Base-by-base conservation (phyloP, 2,113 vertebrate species). In the Tapirus terrestris region DNA sequence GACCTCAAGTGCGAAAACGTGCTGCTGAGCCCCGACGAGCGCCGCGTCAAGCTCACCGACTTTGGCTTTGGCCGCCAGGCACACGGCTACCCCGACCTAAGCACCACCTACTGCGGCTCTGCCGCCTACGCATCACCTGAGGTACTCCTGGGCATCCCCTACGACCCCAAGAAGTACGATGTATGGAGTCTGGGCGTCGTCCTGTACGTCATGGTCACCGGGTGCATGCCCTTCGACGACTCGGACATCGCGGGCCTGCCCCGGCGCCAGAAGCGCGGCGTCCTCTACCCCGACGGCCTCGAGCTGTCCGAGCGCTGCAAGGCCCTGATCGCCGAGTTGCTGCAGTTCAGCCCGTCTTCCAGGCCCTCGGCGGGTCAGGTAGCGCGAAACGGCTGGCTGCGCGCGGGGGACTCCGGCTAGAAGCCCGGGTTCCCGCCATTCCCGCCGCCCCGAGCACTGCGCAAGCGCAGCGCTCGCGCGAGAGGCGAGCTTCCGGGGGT, bases 1-100 rank as follows among this genome's bases (percentile, higher is more conserved):
- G 99, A 99, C 91, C 98, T 99, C 91, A 99, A 99, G 96, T 99
- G 99, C 4, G 99, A 99, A 96, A 99, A 99, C 0, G 97, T 99
- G 83, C 97, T 99, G 82, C 98, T 99, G 61, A 98, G 98, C 0
- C 88, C 98, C 0, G 98, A 98, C 1, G 98, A 99, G 84, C 98
- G 91, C 90, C 97, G 98, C 1, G 98, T 99, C 91, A 99, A 99
- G 92, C 97, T 99, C 89, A 98, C 98, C 0, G 99, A 99, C 97
- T 99, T 99, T 1, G 97, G 98, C 48, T 99, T 99, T 17, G 98
- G 98, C 86, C 98, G 99, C 65, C 98, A 98, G 58, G 80, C 98
- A 3, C 94, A 91, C 0, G 97, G 98, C 16, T 98, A 98, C 81
- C 98, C 96, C 0, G 98, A 99, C 61, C 88, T 99, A 14, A 99